A percentile compares a stretch with the other conserved stretches of the same genome.
phyloP scores from a whole-genome alignment of 2,113 vertebrate species.

The Indri indri region DNA sequence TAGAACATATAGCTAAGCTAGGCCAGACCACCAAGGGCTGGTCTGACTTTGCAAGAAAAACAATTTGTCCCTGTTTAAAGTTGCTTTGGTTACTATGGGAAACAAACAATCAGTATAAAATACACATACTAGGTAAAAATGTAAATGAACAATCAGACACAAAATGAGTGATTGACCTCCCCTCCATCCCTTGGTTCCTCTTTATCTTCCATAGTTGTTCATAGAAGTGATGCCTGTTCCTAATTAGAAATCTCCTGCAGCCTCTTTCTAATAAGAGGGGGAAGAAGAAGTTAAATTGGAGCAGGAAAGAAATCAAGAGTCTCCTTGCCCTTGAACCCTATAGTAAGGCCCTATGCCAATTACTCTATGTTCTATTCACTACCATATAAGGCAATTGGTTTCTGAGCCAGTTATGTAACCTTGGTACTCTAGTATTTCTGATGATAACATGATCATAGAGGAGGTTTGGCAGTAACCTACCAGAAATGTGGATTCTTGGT shows the following conservation, averaged over 20 bases:
- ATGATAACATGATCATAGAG: neutral
- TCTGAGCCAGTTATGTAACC: neutral
- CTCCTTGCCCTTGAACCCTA: neutral
- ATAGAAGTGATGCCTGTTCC: neutral
- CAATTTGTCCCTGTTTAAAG: neutral
- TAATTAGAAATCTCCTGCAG: neutral
- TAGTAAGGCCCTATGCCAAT: neutral
- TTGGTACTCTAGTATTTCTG: neutral
- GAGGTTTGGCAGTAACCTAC: neutral
- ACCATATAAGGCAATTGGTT: neutral
- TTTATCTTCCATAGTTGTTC: neutral
- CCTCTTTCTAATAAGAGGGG: neutral
- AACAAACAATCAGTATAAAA: neutral
- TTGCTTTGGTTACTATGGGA: neutral
- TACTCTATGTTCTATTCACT: neutral
- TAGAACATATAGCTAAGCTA: neutral
- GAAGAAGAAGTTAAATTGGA: neutral
- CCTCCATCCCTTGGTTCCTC: neutral
- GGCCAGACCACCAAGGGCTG: neutral
- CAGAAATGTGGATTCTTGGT: neutral
- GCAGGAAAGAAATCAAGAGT: neutral
- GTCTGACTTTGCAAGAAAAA: neutral
- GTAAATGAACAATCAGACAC: neutral
- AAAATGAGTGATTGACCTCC: neutral
- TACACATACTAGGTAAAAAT: neutral